Evolutionary conservation across 2,113 vertebrate species (phyloP), one percentile per base, ranked within the genome.

Genomic region (Oxyura jamaicensis): DNA sequence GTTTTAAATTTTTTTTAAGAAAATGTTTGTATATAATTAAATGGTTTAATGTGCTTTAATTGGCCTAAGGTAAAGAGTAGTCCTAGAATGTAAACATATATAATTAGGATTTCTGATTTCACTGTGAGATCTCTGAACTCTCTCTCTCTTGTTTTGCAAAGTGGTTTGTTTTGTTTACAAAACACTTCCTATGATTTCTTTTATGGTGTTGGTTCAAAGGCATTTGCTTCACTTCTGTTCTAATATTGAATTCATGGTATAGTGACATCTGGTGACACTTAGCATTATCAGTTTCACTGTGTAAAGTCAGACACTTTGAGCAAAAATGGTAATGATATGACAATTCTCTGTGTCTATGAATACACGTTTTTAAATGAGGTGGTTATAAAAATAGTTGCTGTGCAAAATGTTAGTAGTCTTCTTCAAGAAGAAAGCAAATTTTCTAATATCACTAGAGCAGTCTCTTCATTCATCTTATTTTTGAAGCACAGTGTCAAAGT

Each of bases 331-430:
- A 62, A 83, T 89, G 95, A 94, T 93, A 95, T 81, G 92, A 96
- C 90, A 95, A 86, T 96, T 94, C 90, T 91, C 90, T 95, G 83
- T 97, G 95, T 97, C 96, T 81, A 91, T 91, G 93, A 96, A 85
- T 95, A 89, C 92, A 94, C 90, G 95, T 94, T 97, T 98, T 97
- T 95, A 95, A 94, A 98, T 97, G 97, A 98, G 97, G 97, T 98
- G 98, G 96, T 97, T 97, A 97, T 95, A 97, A 97, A 98, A 98
- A 97, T 98, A 98, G 98, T 98, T 98, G 98, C 98, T 98, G 98
- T 98, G 98, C 98, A 98, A 98, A 97, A 98, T 97, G 96, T 97
- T 98, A 98, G 98, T 98, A 98, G 98, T 98, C 98, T 98, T 98
- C 98, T 98, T 98, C 97, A 98, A 98, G 98, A 98, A 98, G 98